A percentile compares a stretch with the other conserved stretches of the same genome.
phyloP scores from a whole-genome alignment of 2,888 invertebrate genomes.

The Onchidella celtica region DNA sequence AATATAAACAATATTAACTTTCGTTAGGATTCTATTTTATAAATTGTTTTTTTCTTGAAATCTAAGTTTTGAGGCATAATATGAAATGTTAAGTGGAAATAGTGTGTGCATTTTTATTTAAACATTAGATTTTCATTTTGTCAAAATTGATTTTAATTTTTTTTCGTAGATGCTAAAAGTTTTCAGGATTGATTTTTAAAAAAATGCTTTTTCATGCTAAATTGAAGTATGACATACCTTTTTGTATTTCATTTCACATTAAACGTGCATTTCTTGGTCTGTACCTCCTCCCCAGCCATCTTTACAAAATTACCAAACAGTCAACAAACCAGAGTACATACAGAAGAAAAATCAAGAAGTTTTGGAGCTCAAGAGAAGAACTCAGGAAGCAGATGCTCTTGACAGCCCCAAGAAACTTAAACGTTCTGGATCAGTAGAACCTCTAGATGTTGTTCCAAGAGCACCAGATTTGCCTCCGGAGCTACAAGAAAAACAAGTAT shows the following conservation, averaged over 20 bases:
- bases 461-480: conserved; percentile 75
- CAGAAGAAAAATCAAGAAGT: conserved; percentile 71
- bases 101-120: too few species aligned
- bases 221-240: too few species aligned
- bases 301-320: conserved; percentile 74
- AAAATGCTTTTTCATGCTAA: too few species aligned
- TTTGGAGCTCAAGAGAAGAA: conserved; percentile 64
- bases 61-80: too few species aligned
- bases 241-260: too few species aligned
- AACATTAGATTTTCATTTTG: too few species aligned
- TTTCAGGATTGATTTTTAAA: background rate
- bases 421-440: conserved; percentile 70
- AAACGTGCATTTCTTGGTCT: too few species aligned
- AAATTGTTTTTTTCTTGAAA: background rate
- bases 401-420: conserved; percentile 61
- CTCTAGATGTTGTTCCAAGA: conserved; percentile 68
- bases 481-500: conserved; percentile 73
- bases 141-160: too few species aligned
- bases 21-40: background rate
- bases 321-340: conserved; percentile 75
- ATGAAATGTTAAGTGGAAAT: too few species aligned
- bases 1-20: too few species aligned
- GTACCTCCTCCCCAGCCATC: conserved; percentile 70
- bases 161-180: too few species aligned
- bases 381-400: conserved; percentile 57